Evolutionary conservation across 2,113 vertebrate genomes (phyloP).

Genomic region (Ciconia stormi): DNA sequence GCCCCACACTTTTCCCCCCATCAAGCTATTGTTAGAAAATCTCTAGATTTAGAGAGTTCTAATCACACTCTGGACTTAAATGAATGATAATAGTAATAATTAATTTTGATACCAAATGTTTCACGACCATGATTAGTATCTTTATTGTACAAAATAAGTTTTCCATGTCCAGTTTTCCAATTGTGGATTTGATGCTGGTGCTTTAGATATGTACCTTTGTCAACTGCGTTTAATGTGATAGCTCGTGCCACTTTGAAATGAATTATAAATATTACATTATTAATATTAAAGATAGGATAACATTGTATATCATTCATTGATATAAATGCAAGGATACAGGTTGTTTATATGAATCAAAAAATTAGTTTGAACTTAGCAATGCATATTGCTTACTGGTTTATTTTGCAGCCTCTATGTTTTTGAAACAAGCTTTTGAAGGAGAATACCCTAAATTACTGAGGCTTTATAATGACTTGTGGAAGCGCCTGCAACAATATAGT

Average conservation of each 20-base stretch:
- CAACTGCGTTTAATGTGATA: background rate
- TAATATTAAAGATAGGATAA: background rate
- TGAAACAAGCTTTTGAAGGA: slow-evolving; percentile 97
- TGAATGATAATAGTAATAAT: background rate
- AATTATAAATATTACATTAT: background rate
- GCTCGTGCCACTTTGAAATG: background rate
- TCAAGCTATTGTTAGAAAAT: background rate
- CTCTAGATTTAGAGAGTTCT: background rate
- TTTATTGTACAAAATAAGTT: background rate
- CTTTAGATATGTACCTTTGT: background rate
- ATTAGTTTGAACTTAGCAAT: background rate
- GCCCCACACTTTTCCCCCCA: background rate
- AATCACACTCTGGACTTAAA: background rate
- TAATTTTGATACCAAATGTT: background rate
- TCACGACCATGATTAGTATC: background rate
- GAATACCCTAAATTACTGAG: slow-evolving; percentile 94
- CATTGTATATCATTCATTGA: background rate
- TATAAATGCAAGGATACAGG: background rate
- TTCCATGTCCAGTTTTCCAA: background rate
- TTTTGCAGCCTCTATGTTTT: slow-evolving; percentile 85
- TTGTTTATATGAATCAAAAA: background rate
- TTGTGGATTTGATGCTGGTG: background rate
- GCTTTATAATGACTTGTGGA: slow-evolving; percentile 96
- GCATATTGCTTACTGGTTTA: background rate
- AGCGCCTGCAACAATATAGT: slow-evolving; percentile 92